Evolutionary conservation across 2,113 vertebrate species (phyloP).

Genomic region (Nothocercus nigrocapillus): DNA sequence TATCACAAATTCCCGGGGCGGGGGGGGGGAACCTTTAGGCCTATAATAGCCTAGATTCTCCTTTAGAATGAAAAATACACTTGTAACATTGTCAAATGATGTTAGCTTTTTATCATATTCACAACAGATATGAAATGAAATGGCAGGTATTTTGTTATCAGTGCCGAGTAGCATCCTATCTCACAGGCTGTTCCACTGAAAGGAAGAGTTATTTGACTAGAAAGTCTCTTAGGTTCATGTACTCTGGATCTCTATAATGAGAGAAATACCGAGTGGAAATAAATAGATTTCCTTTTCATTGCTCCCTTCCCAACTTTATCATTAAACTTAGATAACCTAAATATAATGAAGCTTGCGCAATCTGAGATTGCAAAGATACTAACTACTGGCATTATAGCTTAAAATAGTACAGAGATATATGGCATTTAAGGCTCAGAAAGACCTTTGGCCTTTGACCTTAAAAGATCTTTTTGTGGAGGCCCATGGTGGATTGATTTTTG

Average conservation of each 20-base stretch:
- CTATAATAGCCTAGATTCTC: background rate
- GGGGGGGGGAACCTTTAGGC: background rate
- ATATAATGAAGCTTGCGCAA: background rate
- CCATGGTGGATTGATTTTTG: constrained; percentile 76
- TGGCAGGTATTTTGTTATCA: background rate
- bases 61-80: background rate
- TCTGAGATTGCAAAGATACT: background rate
- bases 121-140: background rate
- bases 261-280: background rate
- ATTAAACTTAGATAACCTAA: background rate
- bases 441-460: constrained; percentile 75
- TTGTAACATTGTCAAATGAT: background rate
- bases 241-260: background rate
- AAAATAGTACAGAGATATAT: constrained; percentile 64
- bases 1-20: background rate
- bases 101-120: background rate
- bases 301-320: background rate
- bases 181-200: background rate
- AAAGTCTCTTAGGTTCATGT: background rate
- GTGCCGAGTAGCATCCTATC: background rate
- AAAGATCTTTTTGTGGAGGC: constrained; percentile 71
- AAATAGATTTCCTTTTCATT: background rate
- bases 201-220: background rate
- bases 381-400: constrained; percentile 38
- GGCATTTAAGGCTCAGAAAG: constrained; percentile 62